Percentiles rank a stretch among this genome's conserved stretches.
Evolutionary conservation across 2,113 vertebrate species (phyloP).

Genomic region (Anolis carolinensis): DNA sequence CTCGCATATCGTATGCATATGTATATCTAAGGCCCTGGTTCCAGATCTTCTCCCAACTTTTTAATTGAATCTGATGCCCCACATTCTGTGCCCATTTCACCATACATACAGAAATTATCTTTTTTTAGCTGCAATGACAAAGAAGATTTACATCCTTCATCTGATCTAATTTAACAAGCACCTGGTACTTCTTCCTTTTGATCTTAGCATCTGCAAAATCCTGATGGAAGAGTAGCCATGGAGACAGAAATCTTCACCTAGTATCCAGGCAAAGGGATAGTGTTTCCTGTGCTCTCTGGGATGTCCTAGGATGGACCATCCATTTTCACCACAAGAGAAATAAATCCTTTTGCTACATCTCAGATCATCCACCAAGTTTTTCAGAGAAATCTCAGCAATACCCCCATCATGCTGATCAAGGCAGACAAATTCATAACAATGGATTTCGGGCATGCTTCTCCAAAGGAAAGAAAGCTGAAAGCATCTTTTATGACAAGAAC

Average conservation of each 20-base stretch:
- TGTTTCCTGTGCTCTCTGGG: not conserved
- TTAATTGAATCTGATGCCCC: too few species aligned
- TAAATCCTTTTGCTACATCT: not conserved
- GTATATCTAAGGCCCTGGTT: too few species aligned
- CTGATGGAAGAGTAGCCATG: not conserved
- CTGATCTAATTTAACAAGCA: not conserved
- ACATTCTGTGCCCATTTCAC: too few species aligned
- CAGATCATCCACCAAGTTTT: not conserved
- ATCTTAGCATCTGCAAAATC: not conserved
- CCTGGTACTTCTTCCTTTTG: not conserved
- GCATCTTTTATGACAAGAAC: conserved; percentile 8
- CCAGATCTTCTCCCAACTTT: too few species aligned
- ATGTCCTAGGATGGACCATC: not conserved
- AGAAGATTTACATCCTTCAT: not conserved
- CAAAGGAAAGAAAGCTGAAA: not conserved
- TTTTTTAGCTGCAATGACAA: too few species aligned
- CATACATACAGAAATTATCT: too few species aligned
- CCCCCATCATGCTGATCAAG: not conserved
- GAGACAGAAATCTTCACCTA: too few species aligned
- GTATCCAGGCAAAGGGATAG: too few species aligned
- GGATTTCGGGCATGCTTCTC: not conserved
- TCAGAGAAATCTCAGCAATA: not conserved
- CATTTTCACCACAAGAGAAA: not conserved
- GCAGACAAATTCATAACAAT: not conserved
- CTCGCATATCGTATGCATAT: too few species aligned